Conservation (phyloP, 1,140 invertebrate species). For the Diabrotica undecimpunctata region DNA sequence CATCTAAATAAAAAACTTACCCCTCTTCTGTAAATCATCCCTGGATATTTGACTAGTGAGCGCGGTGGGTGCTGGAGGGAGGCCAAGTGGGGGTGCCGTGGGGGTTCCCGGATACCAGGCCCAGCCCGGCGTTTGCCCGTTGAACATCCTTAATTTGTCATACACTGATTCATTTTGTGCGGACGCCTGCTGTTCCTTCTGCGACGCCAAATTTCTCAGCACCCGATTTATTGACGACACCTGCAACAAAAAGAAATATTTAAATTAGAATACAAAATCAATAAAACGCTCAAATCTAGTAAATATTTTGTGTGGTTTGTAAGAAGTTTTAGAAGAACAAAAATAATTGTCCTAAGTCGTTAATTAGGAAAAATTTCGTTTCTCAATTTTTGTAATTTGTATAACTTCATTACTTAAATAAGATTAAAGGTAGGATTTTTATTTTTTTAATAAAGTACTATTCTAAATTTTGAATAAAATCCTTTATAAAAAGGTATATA, state of each 20-base stretch:
- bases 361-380: no score
- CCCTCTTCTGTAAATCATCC: constrained; percentile 63
- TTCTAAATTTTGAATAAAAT: no score
- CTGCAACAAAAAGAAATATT: constrained; percentile 53
- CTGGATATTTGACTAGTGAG: constrained; percentile 50
- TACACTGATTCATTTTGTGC: constrained; percentile 69
- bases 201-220: constrained; percentile 88
- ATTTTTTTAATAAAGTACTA: no score
- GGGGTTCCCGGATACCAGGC: constrained; percentile 46
- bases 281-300: neutral
- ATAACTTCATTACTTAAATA: no score
- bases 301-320: neutral
- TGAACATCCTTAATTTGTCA: constrained; percentile 80
- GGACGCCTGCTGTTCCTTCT: constrained; percentile 73
- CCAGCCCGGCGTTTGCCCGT: constrained; percentile 61
- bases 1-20: constrained; percentile 47
- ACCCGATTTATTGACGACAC: constrained; percentile 98
- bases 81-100: constrained; percentile 46
- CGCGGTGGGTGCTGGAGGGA: constrained; percentile 47
- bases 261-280: neutral
- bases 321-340: no score
- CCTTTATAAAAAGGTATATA: no score
- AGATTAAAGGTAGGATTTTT: no score
- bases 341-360: no score
- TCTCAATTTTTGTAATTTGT: no score